Conservation (phyloP, 2,797 vertebrate genomes). For the Rhadinocentrus ornatus region DNA sequence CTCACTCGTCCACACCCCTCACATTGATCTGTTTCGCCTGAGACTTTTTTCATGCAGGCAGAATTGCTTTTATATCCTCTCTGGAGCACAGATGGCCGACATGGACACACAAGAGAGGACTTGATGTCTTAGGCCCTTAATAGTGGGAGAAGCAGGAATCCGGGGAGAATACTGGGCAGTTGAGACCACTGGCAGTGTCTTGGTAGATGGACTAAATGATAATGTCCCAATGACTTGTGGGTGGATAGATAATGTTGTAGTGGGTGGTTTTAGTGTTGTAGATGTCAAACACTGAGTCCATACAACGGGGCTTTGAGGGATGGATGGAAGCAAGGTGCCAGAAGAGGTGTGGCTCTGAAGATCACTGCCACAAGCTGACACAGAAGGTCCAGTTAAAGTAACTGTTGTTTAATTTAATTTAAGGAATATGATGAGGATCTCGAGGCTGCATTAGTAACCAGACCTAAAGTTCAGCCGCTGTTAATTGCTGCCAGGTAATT, state of each 20-base stretch:
- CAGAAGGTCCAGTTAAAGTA: neutral
- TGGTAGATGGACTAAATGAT: conserved; percentile 35
- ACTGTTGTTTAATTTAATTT: neutral
- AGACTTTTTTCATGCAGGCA: conserved; percentile 61
- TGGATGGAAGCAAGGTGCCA: conserved; percentile 14
- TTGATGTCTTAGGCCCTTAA: conserved; percentile 50
- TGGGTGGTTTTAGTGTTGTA: conserved; percentile 4
- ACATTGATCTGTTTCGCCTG: conserved; percentile 66
- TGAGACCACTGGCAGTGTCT: conserved; percentile 43
- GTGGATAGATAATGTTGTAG: conserved; percentile 29
- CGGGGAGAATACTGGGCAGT: conserved; percentile 36
- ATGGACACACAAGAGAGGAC: conserved; percentile 43
- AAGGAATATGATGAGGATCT: conserved; percentile 4
- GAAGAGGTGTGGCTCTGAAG: conserved; percentile 13
- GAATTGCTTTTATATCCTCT: conserved; percentile 37
- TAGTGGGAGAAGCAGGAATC: conserved; percentile 34
- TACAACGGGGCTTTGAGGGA: conserved; percentile 6
- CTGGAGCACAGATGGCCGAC: conserved; percentile 61
- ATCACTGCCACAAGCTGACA: conserved; percentile 9
- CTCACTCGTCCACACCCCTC: conserved; percentile 71
- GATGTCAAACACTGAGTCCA: neutral
- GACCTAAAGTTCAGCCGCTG: conserved; percentile 11
- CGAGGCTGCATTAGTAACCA: conserved; percentile 11
- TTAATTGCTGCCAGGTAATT: conserved; percentile 45
- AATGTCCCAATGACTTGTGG: conserved; percentile 46